Evolutionary conservation across 2,797 vertebrate genomes (phyloP), one percentile per base, ranked within the genome.

Genomic region (Chromis chromis): DNA sequence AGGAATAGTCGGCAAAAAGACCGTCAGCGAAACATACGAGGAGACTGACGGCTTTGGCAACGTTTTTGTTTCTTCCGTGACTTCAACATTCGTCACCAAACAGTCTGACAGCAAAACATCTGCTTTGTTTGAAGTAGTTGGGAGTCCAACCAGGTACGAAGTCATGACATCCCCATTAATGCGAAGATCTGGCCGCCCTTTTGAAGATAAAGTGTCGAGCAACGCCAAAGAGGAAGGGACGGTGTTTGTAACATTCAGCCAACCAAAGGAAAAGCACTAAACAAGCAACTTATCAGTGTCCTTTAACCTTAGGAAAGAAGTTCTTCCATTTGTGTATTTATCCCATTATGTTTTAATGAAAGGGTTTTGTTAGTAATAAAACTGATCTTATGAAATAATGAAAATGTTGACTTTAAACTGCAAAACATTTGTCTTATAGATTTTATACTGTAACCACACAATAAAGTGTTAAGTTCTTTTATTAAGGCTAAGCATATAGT

Each of bases 1-100:
- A 36, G 96, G 94, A 83, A 88, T 94, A 52, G 89, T 95, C 0
- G 96, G 95, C 56, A 95, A 86, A 0, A 92, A 95, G 86, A 96
- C 94, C 0, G 90, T 96, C 76, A 96, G 94, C 0, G 96, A 97
- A 88, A 96, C 95, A 53, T 96, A 96, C 0, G 94, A 97, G 85
- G 95, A 96, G 87, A 95, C 91, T 1, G 97, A 96, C 36, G 84
- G 94, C 73, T 96, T 95, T 57, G 95, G 96, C 52, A 96, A 96
- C 67, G 92, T 94, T 8, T 95, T 94, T 22, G 91, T 96, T 66
- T 94, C 94, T 3, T 96, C 96, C 0, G 88, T 78, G 66, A 94
- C 93, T 12, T 96, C 96, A 27, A 96, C 95, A 17, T 93, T 93
- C 0, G 95, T 96, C 89, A 96, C 95, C 2, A 95, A 96, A 84